phyloP scores from a whole-genome alignment of 2,797 vertebrate species.

The Pseudomugil tenellus region DNA sequence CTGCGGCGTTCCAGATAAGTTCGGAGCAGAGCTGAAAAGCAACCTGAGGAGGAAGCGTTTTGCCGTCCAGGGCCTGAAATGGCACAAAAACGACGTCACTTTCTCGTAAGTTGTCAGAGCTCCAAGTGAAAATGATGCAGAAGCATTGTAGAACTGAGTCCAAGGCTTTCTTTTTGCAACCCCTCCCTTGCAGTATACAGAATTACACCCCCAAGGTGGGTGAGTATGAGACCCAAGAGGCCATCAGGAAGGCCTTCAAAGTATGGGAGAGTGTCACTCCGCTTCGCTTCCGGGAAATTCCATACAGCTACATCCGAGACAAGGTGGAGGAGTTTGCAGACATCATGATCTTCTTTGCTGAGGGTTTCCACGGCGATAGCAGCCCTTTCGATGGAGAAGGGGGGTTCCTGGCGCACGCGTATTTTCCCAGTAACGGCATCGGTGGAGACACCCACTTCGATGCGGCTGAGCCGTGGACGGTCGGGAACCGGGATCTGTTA shows the following conservation, averaged over 20 bases:
- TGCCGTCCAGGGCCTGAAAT: slow-evolving; percentile 91
- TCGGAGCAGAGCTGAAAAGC: slow-evolving; percentile 91
- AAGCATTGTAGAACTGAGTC: background rate
- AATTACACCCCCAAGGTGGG: slow-evolving; percentile 95
- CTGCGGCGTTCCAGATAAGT: slow-evolving; percentile 94
- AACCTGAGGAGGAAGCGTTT: slow-evolving; percentile 91
- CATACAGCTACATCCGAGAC: slow-evolving; percentile 86
- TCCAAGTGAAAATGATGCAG: background rate
- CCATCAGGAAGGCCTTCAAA: slow-evolving; percentile 89
- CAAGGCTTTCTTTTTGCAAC: background rate
- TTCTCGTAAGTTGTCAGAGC: slow-evolving; percentile 84
- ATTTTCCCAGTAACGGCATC: slow-evolving; percentile 90
- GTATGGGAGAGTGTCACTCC: slow-evolving; percentile 90
- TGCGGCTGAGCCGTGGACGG: slow-evolving; percentile 91
- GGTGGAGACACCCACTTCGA: slow-evolving; percentile 97
- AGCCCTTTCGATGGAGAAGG: slow-evolving; percentile 94
- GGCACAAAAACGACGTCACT: slow-evolving; percentile 88
- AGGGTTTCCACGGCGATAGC: slow-evolving; percentile 93
- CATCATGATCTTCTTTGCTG: slow-evolving; percentile 94
- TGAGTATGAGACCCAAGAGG: slow-evolving; percentile 87
- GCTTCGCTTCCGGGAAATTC: slow-evolving; percentile 89
- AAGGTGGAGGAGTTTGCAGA: slow-evolving; percentile 89
- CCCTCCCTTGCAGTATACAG: slow-evolving; percentile 87
- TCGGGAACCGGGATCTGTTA: slow-evolving; percentile 84
- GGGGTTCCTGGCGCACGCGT: slow-evolving; percentile 93